phyloP scores from a whole-genome alignment of 2,113 vertebrate genomes.

The Riparia riparia region DNA sequence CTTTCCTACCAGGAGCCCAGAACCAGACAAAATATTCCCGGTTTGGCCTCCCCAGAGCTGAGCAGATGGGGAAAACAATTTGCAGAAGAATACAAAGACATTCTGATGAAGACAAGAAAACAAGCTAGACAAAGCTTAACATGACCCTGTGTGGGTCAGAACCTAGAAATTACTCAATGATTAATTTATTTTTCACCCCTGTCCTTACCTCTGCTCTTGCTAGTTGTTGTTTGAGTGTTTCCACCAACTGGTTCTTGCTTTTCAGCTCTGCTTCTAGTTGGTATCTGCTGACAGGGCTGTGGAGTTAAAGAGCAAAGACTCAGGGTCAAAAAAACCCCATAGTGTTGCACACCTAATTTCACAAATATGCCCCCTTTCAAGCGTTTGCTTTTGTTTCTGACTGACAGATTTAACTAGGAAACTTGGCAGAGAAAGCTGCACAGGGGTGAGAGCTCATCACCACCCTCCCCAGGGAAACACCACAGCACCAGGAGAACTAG shows the following conservation, averaged over 20 bases:
- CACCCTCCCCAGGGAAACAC: neutral
- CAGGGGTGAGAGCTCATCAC: neutral
- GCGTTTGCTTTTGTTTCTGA: neutral
- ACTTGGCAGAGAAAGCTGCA: neutral
- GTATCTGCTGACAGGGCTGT: conserved; percentile 56
- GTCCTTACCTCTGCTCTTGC: conserved; percentile 67
- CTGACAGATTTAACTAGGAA: neutral
- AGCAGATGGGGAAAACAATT: neutral
- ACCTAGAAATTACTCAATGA: neutral
- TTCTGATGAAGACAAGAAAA: neutral
- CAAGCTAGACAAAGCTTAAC: neutral
- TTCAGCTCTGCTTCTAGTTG: conserved; percentile 74
- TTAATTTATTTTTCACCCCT: neutral
- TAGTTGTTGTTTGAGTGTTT: conserved; percentile 71
- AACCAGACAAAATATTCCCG: neutral
- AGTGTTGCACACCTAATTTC: neutral
- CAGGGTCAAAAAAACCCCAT: neutral
- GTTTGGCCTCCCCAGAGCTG: neutral
- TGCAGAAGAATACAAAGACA: neutral
- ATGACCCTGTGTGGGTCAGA: neutral
- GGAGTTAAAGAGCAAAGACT: neutral
- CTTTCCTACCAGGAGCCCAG: neutral
- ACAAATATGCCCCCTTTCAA: neutral
- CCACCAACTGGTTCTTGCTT: conserved; percentile 73
- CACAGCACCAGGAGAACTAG: neutral